Evolutionary conservation across 2,797 vertebrate genomes (phyloP), one percentile per base, ranked within the genome.

Genomic region (Enteromius thamalakanensis): DNA sequence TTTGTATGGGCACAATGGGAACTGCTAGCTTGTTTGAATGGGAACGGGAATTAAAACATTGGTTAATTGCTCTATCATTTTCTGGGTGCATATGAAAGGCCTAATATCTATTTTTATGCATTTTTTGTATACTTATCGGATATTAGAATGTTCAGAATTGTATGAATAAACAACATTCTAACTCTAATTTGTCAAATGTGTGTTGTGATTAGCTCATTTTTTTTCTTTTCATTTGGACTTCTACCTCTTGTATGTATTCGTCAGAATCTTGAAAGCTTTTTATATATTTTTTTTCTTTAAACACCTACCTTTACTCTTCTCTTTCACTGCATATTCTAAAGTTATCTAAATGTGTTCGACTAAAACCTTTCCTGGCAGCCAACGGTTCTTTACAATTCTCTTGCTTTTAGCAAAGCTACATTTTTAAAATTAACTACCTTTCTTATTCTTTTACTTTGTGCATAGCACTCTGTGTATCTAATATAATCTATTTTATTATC

Each of bases 11-110:
- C 80, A 53, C 17, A 76, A 68, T 51, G 58, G 42, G 60, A 75
- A 58, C 62, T 45, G 58, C 32, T 78, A 64, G 62, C 70, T 78
- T 74, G 15, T 78, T 64, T 75, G 21, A 81, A 65, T 19, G 26
- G n/a, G 23, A 49, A 37, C 1, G 7, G 2, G 6, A 40, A 11
- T 64, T 3, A 21, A 14, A 40, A 29, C 11, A 21, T 21, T 79
- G 53, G 26, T 47, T 47, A 37, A 62, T 49, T 78, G 40, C 32
- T 62, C 14, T 49, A 4, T 51, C 37, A 11, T 12, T 29, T 37
- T 45, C 26, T 32, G 72, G 49, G 51, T 47, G 34, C 42, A 32
- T 4, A 69, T 83, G 2, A 69, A 40, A 53, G 37, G 12, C 42
- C 32, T 65, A 9, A 26, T 58, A 42, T 8, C 51, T 60, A 14